A percentile compares a stretch with the other conserved stretches of the same genome.
phyloP scores from a whole-genome alignment of 1,140 invertebrate genomes.

The Drosophila albomicans region DNA sequence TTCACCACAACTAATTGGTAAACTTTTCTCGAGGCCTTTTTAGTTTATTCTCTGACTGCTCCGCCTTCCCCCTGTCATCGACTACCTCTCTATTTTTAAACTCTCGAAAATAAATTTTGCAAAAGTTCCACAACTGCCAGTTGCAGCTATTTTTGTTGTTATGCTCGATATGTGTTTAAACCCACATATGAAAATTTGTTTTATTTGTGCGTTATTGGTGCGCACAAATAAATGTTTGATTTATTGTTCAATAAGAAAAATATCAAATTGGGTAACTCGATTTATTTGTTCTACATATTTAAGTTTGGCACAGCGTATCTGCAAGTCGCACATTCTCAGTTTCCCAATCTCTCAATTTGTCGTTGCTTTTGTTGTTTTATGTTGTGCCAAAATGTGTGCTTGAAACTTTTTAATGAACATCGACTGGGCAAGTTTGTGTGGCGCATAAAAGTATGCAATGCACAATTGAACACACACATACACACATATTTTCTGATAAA shows the following conservation, averaged over 20 bases:
- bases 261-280: background rate
- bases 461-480: conserved; percentile 4
- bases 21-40: conserved; percentile 55
- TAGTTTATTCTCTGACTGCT: conserved; percentile 3
- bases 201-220: no score
- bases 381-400: conserved; percentile 23
- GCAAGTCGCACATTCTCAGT: background rate
- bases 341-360: background rate
- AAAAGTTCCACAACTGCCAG: conserved; percentile 51
- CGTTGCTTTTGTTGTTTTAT: conserved; percentile 17
- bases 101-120: conserved; percentile 52
- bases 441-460: conserved; percentile 33
- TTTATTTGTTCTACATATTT: background rate
- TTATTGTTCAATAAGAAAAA: no score
- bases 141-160: conserved; percentile 25
- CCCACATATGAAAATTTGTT: background rate
- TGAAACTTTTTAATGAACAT: conserved; percentile 69
- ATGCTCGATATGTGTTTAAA: background rate
- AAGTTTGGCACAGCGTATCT: background rate
- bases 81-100: conserved; percentile 24
- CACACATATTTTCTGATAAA: conserved; percentile 7
- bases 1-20: conserved; percentile 62
- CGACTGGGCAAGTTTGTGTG: conserved; percentile 33
- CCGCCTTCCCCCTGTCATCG: background rate
- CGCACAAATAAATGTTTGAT: no score